Percentiles rank a stretch among this genome's conserved stretches.
Evolutionary conservation across 2,113 vertebrate genomes (phyloP).

Genomic region (Felis chaus): DNA sequence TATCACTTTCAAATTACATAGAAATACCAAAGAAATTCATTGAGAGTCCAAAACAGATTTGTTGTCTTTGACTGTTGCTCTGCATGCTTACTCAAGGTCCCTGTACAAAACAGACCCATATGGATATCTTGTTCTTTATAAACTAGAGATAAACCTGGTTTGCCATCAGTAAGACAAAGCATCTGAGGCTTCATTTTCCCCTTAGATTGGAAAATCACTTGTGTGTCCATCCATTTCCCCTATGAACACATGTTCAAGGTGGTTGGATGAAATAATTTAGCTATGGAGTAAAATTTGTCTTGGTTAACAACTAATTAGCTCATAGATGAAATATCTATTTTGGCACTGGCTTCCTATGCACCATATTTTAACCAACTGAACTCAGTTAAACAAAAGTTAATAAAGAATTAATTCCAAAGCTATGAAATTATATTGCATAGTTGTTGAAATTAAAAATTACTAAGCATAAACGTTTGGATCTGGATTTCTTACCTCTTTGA

Average conservation of each 20-base stretch:
- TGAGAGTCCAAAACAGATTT: background rate
- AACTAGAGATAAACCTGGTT: background rate
- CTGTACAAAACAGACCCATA: background rate
- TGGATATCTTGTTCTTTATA: background rate
- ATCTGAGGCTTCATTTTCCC: background rate
- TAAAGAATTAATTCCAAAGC: background rate
- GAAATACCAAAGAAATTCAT: background rate
- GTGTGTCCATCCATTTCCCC: background rate
- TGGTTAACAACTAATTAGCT: background rate
- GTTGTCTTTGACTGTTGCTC: background rate
- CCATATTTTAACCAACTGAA: background rate
- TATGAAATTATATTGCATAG: background rate
- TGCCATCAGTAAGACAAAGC: background rate
- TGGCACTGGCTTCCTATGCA: background rate
- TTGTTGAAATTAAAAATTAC: background rate
- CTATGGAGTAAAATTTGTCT: background rate
- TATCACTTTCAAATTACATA: background rate
- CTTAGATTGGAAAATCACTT: background rate
- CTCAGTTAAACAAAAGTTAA: background rate
- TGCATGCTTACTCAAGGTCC: background rate
- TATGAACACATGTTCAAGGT: background rate
- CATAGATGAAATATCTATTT: background rate
- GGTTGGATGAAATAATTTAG: background rate
- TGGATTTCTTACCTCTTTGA: constrained; percentile 86
- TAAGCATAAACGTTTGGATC: background rate